Conservation (phyloP, 2,888 invertebrate species). For the Oegoconia quadripuncta region DNA sequence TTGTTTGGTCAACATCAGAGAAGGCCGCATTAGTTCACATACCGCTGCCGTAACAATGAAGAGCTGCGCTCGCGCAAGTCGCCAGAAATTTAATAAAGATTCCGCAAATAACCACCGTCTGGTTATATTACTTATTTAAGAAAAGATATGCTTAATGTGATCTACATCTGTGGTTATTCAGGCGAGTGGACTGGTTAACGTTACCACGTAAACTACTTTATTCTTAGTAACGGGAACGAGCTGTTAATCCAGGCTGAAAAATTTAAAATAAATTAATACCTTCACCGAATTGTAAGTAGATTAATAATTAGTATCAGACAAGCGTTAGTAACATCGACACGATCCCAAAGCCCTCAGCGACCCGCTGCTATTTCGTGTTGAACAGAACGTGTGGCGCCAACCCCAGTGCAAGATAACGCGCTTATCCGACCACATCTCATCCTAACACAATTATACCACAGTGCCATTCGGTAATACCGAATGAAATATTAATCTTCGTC, state of each 20-base stretch:
- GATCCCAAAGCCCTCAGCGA: constrained; percentile 35
- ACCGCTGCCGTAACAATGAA: constrained; percentile 1
- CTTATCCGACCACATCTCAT: constrained; percentile 71
- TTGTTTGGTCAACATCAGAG: constrained; percentile 58
- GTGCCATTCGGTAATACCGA: constrained; percentile 49
- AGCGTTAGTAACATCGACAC: constrained; percentile 38
- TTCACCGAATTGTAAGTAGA: constrained; percentile 37
- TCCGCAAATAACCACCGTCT: too few relatives aligned
- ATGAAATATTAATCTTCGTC: constrained; percentile 55
- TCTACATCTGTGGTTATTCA: too few relatives aligned
- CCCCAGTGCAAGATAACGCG: constrained; percentile 61
- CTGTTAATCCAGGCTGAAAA: constrained; percentile 16
- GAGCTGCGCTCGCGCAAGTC: neutral
- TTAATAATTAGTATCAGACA: constrained; percentile 31
- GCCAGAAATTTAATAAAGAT: neutral
- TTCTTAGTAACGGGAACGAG: too few relatives aligned
- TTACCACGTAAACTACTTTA: too few relatives aligned
- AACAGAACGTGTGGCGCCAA: constrained; percentile 54
- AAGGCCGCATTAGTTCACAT: constrained; percentile 47
- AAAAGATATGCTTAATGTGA: too few relatives aligned
- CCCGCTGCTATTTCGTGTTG: neutral
- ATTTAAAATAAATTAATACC: constrained; percentile 38
- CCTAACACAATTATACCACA: constrained; percentile 39
- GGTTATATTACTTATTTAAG: too few relatives aligned
- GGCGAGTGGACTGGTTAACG: too few relatives aligned